phyloP scores from a whole-genome alignment of 30 jellyfish, hydroid and myxozoan species.

The Morbakka virulenta region DNA sequence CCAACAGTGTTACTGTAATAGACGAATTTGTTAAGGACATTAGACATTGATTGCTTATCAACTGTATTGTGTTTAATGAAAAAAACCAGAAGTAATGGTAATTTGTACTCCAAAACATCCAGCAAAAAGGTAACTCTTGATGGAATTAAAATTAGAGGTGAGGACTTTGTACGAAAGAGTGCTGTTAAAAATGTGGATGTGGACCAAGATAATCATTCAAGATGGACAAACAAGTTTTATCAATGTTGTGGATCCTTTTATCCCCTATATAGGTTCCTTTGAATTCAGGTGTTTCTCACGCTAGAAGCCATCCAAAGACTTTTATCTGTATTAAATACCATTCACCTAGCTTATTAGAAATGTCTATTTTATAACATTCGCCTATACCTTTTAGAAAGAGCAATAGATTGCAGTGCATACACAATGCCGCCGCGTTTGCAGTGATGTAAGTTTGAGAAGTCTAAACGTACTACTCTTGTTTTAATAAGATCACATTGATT shows the following conservation, averaged over 20 bases:
- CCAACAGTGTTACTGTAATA: background rate
- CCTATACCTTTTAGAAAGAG: background rate
- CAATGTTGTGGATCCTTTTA: background rate
- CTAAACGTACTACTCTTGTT: no score
- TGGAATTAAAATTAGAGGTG: slow-evolving; percentile 1
- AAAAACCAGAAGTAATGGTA: background rate
- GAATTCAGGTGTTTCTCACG: background rate
- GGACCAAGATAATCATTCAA: background rate
- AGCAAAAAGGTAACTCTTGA: background rate
- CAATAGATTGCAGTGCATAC: background rate
- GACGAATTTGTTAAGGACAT: background rate
- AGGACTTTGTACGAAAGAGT: background rate
- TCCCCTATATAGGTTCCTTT: background rate
- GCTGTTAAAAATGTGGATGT: background rate
- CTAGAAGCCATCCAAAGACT: background rate
- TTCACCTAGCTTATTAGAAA: background rate
- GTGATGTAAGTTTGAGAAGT: no score
- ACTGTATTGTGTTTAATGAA: background rate
- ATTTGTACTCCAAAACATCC: background rate
- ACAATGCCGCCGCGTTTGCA: background rate
- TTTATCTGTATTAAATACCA: background rate
- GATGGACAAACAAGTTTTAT: background rate
- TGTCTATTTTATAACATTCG: background rate
- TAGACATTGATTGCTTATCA: background rate
- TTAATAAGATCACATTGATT: no score